A percentile compares a stretch with the other conserved stretches of the same genome.
phyloP scores from a whole-genome alignment of 2,113 vertebrate species.

The Engraulis encrasicolus region DNA sequence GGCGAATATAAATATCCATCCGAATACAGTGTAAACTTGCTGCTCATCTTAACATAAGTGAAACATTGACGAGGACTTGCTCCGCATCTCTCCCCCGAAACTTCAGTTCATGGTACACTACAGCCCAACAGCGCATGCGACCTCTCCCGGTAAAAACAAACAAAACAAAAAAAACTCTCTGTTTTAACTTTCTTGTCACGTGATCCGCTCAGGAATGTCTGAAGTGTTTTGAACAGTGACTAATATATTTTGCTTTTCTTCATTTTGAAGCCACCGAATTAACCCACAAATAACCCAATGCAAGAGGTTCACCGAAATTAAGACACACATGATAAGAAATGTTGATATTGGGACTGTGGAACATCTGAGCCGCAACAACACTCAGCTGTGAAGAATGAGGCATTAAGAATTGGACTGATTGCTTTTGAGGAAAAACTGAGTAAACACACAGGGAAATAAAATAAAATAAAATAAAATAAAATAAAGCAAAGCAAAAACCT shows the following conservation, averaged over 20 bases:
- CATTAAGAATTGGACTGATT: too few species aligned
- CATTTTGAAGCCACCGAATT: background rate
- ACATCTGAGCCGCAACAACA: too few species aligned
- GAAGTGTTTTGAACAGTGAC: background rate
- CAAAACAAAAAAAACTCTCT: conserved; percentile 56
- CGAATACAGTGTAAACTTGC: background rate
- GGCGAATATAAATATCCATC: background rate
- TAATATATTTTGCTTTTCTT: background rate
- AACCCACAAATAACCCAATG: too few species aligned
- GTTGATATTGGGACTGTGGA: too few species aligned
- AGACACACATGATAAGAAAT: background rate
- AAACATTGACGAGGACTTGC: background rate
- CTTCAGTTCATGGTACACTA: background rate
- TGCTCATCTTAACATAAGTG: background rate
- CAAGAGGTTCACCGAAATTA: background rate
- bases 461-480: too few species aligned
- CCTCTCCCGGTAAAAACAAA: conserved; percentile 53
- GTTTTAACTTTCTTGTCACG: conserved; percentile 61
- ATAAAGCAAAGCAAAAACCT: too few species aligned
- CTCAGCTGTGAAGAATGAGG: too few species aligned
- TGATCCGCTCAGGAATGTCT: conserved; percentile 46
- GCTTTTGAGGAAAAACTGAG: too few species aligned
- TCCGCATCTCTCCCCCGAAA: background rate
- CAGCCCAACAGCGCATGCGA: conserved; percentile 42
- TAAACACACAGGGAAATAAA: too few species aligned